Evolutionary conservation across 1,140 invertebrate genomes (phyloP).

Genomic region (Apocrypta bakeri): DNA sequence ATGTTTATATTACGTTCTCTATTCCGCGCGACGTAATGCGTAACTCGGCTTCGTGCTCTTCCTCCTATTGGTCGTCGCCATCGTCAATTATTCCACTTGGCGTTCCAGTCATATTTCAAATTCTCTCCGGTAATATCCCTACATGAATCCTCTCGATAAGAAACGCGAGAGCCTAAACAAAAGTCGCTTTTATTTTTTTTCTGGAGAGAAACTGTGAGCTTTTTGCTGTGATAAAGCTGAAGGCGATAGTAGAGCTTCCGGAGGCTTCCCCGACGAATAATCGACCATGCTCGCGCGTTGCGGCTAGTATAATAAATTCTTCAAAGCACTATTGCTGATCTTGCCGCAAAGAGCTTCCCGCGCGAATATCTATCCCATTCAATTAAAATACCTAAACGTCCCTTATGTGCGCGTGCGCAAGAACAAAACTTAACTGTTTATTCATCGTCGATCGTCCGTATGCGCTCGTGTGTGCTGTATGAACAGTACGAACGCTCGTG

Average conservation of each 20-base stretch:
- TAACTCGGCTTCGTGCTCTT: no score
- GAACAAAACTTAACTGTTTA: constrained; percentile 47
- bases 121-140: neutral
- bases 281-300: neutral
- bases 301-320: constrained; percentile 44
- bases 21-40: neutral
- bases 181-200: neutral
- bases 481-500: no score
- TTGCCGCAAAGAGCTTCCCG: neutral
- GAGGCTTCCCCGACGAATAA: neutral
- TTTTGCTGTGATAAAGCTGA: neutral
- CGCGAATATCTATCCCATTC: constrained; percentile 29
- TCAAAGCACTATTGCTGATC: no score
- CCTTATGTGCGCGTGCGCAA: neutral
- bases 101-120: neutral
- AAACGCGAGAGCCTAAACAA: neutral
- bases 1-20: no score
- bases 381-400: constrained; percentile 48
- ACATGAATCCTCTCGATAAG: neutral
- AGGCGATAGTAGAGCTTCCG: neutral
- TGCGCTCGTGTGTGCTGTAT: neutral
- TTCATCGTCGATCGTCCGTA: constrained; percentile 3
- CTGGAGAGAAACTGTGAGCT: neutral
- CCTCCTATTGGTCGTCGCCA: no score
- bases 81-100: neutral